Evolutionary conservation across 2,113 vertebrate species (phyloP).

Genomic region (Taxidea taxus): DNA sequence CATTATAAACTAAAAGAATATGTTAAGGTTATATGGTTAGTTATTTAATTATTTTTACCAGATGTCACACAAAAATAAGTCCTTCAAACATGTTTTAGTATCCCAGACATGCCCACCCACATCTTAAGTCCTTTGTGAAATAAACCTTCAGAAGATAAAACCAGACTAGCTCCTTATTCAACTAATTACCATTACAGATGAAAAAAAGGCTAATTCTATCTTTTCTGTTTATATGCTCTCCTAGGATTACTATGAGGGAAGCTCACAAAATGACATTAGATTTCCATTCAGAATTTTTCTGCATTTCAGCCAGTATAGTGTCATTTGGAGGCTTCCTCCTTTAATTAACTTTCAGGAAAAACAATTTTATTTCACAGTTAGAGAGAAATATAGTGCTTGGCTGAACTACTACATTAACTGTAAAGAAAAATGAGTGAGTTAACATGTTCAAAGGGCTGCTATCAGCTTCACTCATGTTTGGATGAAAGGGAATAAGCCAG

Average conservation of each 20-base stretch:
- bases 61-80: neutral
- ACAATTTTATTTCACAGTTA: neutral
- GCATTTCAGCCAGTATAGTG: neutral
- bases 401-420: neutral
- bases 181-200: neutral
- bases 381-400: neutral
- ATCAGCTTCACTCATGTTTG: neutral
- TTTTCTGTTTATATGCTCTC: neutral
- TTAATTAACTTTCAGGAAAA: constrained; percentile 24
- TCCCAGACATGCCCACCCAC: neutral
- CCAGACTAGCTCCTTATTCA: neutral
- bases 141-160: neutral
- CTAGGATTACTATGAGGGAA: neutral
- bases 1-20: neutral
- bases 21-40: neutral
- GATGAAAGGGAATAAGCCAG: neutral
- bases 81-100: neutral
- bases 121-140: neutral
- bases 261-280: neutral
- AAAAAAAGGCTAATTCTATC: neutral
- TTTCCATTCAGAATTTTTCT: constrained; percentile 28
- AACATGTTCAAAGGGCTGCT: neutral
- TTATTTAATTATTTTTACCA: neutral
- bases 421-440: neutral
- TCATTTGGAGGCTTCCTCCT: neutral